These are phyloP conservation scores for Dilophus febrilis DNA, from an alignment of 2,888 invertebrate species.

Conservation along the genomic window DNA sequence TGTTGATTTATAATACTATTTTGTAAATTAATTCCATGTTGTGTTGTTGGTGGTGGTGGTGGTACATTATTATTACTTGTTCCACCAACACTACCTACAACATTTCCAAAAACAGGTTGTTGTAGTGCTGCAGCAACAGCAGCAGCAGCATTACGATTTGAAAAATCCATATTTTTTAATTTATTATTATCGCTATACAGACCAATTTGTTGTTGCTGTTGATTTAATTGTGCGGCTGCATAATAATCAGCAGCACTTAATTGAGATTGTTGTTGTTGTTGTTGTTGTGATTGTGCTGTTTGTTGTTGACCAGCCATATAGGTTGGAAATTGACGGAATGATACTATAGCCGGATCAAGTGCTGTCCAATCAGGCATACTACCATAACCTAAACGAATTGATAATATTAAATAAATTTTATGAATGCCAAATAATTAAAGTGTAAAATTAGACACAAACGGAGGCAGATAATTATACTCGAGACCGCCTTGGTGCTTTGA, in stretches of 20 bases:
- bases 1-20: slow-evolving; percentile 22
- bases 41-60: slow-evolving; percentile 1
- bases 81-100: too few relatives aligned
- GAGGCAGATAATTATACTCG: too few relatives aligned
- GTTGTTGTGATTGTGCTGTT: slow-evolving; percentile 16
- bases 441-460: too few relatives aligned
- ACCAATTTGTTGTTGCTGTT: slow-evolving; percentile 10
- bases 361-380: slow-evolving; percentile 71
- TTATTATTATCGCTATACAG: not conserved
- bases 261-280: slow-evolving; percentile 11
- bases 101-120: slow-evolving; percentile 2
- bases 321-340: slow-evolving; percentile 29
- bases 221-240: slow-evolving; percentile 23
- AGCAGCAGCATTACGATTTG: slow-evolving; percentile 3
- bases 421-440: too few relatives aligned
- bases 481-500: too few relatives aligned
- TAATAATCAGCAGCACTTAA: slow-evolving; percentile 18
- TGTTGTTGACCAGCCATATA: slow-evolving; percentile 24
- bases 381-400: slow-evolving; percentile 29
- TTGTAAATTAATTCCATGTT: slow-evolving; percentile 22
- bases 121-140: too few relatives aligned
- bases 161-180: slow-evolving; percentile 4
- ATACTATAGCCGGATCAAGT: slow-evolving; percentile 76
- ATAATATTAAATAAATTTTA: too few relatives aligned
- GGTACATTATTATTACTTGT: too few relatives aligned